These are phyloP conservation scores for Brevimyrus niger DNA, from an alignment of 2,113 vertebrate genomes.

Conservation along the genomic window DNA sequence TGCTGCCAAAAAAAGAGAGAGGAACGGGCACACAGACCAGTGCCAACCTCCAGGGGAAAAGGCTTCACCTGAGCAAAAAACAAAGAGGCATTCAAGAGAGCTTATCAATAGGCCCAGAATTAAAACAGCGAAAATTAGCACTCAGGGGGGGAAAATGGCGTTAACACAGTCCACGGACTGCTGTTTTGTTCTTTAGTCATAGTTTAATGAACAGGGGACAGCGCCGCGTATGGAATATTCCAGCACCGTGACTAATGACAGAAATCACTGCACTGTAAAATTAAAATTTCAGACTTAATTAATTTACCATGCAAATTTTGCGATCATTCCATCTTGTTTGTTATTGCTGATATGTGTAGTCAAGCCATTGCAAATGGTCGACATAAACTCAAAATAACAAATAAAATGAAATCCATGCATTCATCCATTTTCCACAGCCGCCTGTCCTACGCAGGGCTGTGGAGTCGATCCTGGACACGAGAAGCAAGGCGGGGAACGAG, in stretches of 20 bases:
- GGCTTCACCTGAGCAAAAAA: conserved; percentile 43
- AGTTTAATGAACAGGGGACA: conserved; percentile 62
- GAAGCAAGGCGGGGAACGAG: neutral
- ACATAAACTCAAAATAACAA: conserved; percentile 35
- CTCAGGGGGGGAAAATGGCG: conserved; percentile 27
- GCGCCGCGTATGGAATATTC: conserved; percentile 54
- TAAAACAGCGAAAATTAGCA: neutral
- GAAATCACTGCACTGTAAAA: conserved; percentile 70
- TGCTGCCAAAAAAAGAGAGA: neutral
- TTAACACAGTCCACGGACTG: conserved; percentile 53
- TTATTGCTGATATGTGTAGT: conserved; percentile 47
- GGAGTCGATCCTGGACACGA: neutral
- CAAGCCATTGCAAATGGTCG: conserved; percentile 36
- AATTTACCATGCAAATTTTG: conserved; percentile 57
- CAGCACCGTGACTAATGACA: conserved; percentile 60
- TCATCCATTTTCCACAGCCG: neutral
- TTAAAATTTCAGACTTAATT: conserved; percentile 70
- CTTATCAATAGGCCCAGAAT: conserved; percentile 35
- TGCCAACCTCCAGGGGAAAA: conserved; percentile 13
- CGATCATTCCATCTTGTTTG: conserved; percentile 49
- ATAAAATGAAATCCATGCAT: conserved; percentile 16
- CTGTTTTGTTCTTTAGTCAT: conserved; percentile 57
- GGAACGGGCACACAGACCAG: neutral
- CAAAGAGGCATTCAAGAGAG: conserved; percentile 46
- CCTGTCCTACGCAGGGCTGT: neutral